Percentiles rank a stretch among this genome's conserved stretches.
phyloP scores from a whole-genome alignment of 2,888 invertebrate species.

The Thysanoteuthis rhombus region DNA sequence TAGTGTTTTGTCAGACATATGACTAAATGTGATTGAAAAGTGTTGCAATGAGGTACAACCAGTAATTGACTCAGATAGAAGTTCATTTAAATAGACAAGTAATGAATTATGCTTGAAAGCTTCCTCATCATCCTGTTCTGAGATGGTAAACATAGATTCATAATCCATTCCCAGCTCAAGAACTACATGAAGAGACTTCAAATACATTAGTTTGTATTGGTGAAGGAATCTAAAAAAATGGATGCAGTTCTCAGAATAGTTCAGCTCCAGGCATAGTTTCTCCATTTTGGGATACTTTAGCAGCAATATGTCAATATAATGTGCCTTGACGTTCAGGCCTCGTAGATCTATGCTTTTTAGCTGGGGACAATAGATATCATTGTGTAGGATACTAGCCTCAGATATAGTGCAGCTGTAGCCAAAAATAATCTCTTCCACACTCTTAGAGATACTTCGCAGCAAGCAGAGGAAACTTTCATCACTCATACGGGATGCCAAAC shows the following conservation, averaged over 20 bases:
- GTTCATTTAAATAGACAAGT: not conserved
- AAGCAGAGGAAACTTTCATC: slow-evolving; percentile 38
- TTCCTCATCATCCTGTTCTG: not conserved
- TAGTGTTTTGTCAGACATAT: not conserved
- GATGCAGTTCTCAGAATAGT: not conserved
- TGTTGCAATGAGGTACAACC: not conserved
- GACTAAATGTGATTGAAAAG: not conserved
- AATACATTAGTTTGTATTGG: not conserved
- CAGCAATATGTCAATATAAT: not conserved
- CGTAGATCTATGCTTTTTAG: slow-evolving; percentile 35
- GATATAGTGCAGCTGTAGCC: slow-evolving; percentile 36
- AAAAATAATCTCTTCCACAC: slow-evolving; percentile 40
- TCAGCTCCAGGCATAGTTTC: not conserved
- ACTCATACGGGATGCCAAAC: slow-evolving; percentile 35
- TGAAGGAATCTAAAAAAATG: not conserved
- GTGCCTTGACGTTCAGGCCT: slow-evolving; percentile 16
- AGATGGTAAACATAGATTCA: not conserved
- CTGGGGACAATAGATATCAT: slow-evolving; percentile 39
- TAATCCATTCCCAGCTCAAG: not conserved
- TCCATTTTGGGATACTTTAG: slow-evolving; percentile 18
- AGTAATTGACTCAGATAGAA: not conserved
- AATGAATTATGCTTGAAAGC: not conserved
- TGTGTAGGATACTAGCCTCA: slow-evolving; percentile 37
- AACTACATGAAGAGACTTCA: not conserved
- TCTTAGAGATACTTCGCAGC: slow-evolving; percentile 36